Base-by-base conservation (phyloP, 2,113 vertebrate species). In the Pithys albifrons region DNA sequence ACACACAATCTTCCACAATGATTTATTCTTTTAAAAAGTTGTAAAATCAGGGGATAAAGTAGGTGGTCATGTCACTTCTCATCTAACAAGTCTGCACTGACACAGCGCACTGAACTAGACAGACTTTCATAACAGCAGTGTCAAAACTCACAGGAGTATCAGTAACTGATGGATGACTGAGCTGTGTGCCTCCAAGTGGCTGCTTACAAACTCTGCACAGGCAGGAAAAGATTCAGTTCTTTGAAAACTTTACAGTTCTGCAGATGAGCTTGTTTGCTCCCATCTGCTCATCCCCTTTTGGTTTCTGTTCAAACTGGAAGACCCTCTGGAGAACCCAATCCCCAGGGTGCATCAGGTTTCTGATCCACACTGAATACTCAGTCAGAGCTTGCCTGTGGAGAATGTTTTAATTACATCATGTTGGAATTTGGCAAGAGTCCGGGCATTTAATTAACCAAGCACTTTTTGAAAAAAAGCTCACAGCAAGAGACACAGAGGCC, bases 21-120 rank as follows among this genome's bases (percentile, higher is more conserved):
- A 93, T 89, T 93, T 90, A 91, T 58, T 45, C 23, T 55, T 65
- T 67, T 3, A 2, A 54, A 88, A 82, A 74, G 65, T 65, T 83
- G 51, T 41, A 94, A 94, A 91, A 85, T 84, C 58, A 86, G 31
- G 14, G 54, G n/a, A 78, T 95, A 41, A 93, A 79, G 95, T 88
- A 95, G 89, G 90, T 95, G 93, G 91, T 33, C 83, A 77, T 61
- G 66, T 88, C 88, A 80, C 28, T 88, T 75, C 85, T 93, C 80
- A 92, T 48, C 58, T 85, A 91, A 87, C 89, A 91, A 66, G 61
- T 89, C 83, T 41, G 29, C 59, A 64, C 64, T 54, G 88, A 96
- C 52, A 86, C 16, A 55, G 48, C 5, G 2, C 35, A 19, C 73
- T 81, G 52, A 91, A 77, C 41, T 18, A 39, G 29, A 43, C 69